Evolutionary conservation across 2,113 vertebrate species (phyloP), one percentile per base, ranked within the genome.

Genomic region (Apistogramma diplotaenia): DNA sequence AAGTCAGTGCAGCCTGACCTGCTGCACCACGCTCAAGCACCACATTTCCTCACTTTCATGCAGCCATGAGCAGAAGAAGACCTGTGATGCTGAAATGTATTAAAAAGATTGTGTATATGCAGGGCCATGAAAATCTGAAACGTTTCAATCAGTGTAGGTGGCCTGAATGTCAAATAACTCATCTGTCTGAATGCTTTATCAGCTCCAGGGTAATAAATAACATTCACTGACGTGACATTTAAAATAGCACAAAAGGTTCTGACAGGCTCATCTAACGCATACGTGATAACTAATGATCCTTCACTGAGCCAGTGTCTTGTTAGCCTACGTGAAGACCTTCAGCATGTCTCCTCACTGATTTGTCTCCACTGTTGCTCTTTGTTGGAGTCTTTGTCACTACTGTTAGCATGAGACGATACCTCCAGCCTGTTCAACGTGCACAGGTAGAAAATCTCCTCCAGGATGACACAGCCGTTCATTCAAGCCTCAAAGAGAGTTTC

Each of bases 1-100:
- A 65, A 56, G 74, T 86, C 67, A 60, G 60, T 43, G 82, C 54
- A 19, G 82, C 58, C 78, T 84, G 85, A 89, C 75, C 76, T 57
- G 3, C 79, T 75, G 61, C 62, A 43, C 75, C 76, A 56, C 59
- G 37, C 79, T 27, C 51, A 9, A 55, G 46, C 33, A 18, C 9
- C 62, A n/a, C 54, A 33, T 10, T 21, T 18, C 60, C 57, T 55
- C 59, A 61, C 67, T 65, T 67, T 43, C 62, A 77, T 57, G 43
- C 59, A 29, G 55, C 46, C 40, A 40, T 12, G 27, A 83, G 74
- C 67, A 46, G 37, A 57, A 62, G 7, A 49, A 25, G 81, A 40
- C 51, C 81, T 82, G 62, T 75, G 6, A 80, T 78, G 16, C 43
- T 40, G 56, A 75, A 40, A 31, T 9, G 57, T 49, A 67, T 83